Conservation (phyloP, 1,140 invertebrate genomes). For the Plectus sambesii region DNA sequence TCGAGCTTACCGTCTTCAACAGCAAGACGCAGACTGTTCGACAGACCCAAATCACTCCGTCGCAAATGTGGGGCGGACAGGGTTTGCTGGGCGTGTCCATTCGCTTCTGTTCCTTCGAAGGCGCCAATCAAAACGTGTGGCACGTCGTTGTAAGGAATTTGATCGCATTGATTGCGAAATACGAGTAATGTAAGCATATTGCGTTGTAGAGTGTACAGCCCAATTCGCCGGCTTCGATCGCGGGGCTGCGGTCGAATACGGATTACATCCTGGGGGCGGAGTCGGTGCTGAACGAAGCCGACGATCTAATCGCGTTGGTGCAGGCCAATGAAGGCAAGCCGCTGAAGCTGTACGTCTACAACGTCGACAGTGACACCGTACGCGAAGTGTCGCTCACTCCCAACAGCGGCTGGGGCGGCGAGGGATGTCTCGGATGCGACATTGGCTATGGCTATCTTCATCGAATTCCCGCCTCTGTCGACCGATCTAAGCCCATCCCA, state of each 20-base stretch:
- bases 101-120: slow-evolving; percentile 97
- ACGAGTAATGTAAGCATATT: slow-evolving; percentile 13
- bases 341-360: slow-evolving; percentile 97
- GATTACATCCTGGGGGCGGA: slow-evolving; percentile 99
- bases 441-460: slow-evolving; percentile 98
- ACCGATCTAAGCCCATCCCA: slow-evolving; percentile 31
- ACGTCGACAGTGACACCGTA: slow-evolving; percentile 78
- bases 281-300: slow-evolving; percentile 82
- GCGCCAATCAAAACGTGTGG: slow-evolving; percentile 99
- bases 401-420: slow-evolving; percentile 82
- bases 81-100: slow-evolving; percentile 94
- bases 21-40: slow-evolving; percentile 85
- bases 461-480: slow-evolving; percentile 63
- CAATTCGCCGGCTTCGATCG: slow-evolving; percentile 79
- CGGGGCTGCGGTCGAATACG: slow-evolving; percentile 74
- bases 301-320: slow-evolving; percentile 92
- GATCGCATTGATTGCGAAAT: slow-evolving; percentile 30
- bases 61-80: slow-evolving; percentile 82
- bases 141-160: slow-evolving; percentile 67
- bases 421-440: slow-evolving; percentile 90
- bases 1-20: slow-evolving; percentile 86
- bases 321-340: slow-evolving; percentile 85
- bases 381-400: slow-evolving; percentile 68
- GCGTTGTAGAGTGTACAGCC: slow-evolving; percentile 74
- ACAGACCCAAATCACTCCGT: slow-evolving; percentile 76